A percentile compares a stretch with the other conserved stretches of the same genome.
These are phyloP conservation scores for Clarias gariepinus DNA, from an alignment of 2,113 vertebrate genomes.

Conservation along the genomic window DNA sequence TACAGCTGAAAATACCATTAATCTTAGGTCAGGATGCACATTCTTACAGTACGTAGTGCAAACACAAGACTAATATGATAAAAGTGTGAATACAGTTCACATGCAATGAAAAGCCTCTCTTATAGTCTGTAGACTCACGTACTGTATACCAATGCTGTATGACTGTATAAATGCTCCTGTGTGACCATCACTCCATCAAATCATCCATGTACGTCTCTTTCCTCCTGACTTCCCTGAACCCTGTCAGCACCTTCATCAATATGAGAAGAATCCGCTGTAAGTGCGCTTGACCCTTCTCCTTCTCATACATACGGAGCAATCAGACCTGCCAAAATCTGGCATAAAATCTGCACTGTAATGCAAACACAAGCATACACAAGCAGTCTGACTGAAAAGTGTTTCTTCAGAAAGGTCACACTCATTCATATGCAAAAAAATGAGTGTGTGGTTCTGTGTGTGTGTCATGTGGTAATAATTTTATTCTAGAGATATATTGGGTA, in stretches of 20 bases:
- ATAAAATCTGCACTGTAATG: neutral
- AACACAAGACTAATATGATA: neutral
- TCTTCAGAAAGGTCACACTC: conserved; percentile 6
- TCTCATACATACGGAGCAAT: neutral
- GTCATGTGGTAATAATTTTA: no score
- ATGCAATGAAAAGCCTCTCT: neutral
- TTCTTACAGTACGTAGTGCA: neutral
- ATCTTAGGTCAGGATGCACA: neutral
- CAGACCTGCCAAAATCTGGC: neutral
- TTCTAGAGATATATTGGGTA: neutral
- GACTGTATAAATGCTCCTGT: neutral
- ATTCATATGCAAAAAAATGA: neutral
- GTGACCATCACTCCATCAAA: neutral
- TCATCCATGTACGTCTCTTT: neutral
- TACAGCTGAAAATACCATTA: neutral
- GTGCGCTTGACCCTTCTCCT: neutral
- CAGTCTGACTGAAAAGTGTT: neutral
- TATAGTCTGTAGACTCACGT: neutral
- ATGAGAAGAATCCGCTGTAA: conserved; percentile 20
- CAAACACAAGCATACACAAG: neutral
- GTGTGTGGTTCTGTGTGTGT: neutral
- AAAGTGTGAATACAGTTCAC: neutral
- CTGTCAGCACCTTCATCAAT: conserved; percentile 18
- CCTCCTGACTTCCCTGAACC: conserved; percentile 28
- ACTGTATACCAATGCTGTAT: neutral